Base-by-base conservation (phyloP, 2,888 invertebrate species). In the Ditula angustiorana region DNA sequence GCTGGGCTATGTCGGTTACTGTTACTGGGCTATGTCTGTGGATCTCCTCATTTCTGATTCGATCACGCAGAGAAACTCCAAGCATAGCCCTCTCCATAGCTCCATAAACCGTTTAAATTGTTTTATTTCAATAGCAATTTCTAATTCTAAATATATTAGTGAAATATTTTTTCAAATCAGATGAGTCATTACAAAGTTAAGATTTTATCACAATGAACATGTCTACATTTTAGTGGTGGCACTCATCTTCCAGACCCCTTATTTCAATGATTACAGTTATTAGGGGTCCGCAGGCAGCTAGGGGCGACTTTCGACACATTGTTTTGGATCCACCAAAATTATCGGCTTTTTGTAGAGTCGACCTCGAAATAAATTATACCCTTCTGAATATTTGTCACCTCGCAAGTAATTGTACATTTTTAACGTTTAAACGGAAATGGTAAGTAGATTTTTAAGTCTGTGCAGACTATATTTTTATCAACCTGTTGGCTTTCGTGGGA, bases 301-400 rank as follows among this genome's bases (percentile, higher is more conserved):
- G 60, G 26, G 78, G 80, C 78, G 71, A 73, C 72, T 77, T 71
- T 80, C 78, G 71, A 75, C 80, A 76, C 81, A 65, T 76, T 70
- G 68, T 70, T 73, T 69, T 63, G 52, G 47, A 28, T 52, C 61
- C 57, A 47, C 24, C 21, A n/a, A 50, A 62, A 65, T 67, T 65
- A 69, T 61, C 67, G 61, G 46, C 47, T 30, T 67, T 61, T 47
- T 23, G 23, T 44, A 44, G 16, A 52, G 26, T 41, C 44, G 24
- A 10, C 16, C 41, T 56, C 26, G 19, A 23, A 16, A 26, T 26
- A 21, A 52, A 41, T 41, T 41, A 37, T 2, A 19, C 19, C 19
- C 41, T 19, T 41, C 13, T n/a, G 41, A 37, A 13, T 46, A n/a
- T 46, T 23, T 46, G 46, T 46, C 23, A 13, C 24, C n/a, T 24